Conservation (phyloP, 2,797 vertebrate species). For the Rhinophrynus dorsalis region DNA sequence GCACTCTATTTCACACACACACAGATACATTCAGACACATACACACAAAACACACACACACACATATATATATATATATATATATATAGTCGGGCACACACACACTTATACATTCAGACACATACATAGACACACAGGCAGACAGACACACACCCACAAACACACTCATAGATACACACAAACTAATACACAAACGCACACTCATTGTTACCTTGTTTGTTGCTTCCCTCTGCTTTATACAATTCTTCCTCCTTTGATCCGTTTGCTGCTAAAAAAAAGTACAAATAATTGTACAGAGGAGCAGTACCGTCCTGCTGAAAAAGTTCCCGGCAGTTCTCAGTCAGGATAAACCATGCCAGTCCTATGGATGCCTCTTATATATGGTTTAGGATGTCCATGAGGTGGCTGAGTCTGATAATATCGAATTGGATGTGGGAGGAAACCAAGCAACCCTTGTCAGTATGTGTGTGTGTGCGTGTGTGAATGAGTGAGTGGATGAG, state of each 20-base stretch:
- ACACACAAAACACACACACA: too few relatives aligned
- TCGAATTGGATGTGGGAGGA: slow-evolving; percentile 60
- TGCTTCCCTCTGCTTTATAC: neutral
- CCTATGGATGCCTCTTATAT: slow-evolving; percentile 57
- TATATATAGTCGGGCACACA: too few relatives aligned
- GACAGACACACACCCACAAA: too few relatives aligned
- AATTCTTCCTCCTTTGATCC: neutral
- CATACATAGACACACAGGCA: too few relatives aligned
- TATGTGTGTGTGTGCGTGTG: neutral
- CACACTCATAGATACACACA: too few relatives aligned
- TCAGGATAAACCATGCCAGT: slow-evolving; percentile 52
- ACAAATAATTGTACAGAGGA: neutral
- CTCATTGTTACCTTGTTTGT: too few relatives aligned
- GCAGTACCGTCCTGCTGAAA: neutral
- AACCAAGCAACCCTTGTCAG: slow-evolving; percentile 27
- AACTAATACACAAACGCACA: too few relatives aligned
- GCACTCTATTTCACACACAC: too few relatives aligned
- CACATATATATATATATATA: too few relatives aligned
- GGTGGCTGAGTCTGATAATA: slow-evolving; percentile 57
- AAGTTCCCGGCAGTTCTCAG: slow-evolving; percentile 14
- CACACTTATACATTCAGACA: too few relatives aligned
- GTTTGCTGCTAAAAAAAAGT: neutral
- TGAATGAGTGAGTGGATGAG: neutral
- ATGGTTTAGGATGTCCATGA: slow-evolving; percentile 58
- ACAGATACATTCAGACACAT: too few relatives aligned